A percentile compares a stretch with the other conserved stretches of the same genome.
These are phyloP conservation scores for Glossosoma conforme DNA, from an alignment of 1,140 invertebrate species.

Conservation along the genomic window DNA sequence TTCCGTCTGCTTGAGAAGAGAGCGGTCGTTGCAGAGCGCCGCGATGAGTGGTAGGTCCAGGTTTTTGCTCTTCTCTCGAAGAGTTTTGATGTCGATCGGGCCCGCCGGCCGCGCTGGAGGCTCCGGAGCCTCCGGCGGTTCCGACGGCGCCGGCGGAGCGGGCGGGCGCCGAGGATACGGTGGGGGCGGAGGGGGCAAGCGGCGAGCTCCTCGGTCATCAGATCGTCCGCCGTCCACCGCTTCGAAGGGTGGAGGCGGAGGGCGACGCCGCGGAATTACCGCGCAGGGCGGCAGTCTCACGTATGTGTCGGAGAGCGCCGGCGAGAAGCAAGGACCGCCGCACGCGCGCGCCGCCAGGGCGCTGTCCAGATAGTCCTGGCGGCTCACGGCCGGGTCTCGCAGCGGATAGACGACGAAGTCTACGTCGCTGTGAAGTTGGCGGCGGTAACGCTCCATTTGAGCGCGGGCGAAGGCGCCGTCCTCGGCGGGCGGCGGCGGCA, in stretches of 20 bases:
- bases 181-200: conserved; percentile 69
- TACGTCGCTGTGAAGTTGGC: conserved; percentile 81
- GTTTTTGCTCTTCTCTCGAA: conserved; percentile 82
- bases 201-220: conserved; percentile 59
- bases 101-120: conserved; percentile 33
- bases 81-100: conserved; percentile 70
- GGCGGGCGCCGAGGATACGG: conserved; percentile 55
- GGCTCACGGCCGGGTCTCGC: conserved; percentile 80
- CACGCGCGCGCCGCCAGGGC: conserved; percentile 64
- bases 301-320: conserved; percentile 68
- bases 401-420: conserved; percentile 87
- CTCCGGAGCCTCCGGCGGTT: conserved; percentile 55
- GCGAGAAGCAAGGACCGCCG: conserved; percentile 55
- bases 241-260: conserved; percentile 53
- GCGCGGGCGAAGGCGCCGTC: conserved; percentile 67
- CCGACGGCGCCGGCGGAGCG: conserved; percentile 69
- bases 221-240: too few species aligned
- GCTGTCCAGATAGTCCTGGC: conserved; percentile 84
- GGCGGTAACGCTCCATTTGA: conserved; percentile 78
- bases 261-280: conserved; percentile 48
- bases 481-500: conserved; percentile 57
- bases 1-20: conserved; percentile 78
- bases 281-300: conserved; percentile 58
- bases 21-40: conserved; percentile 83
- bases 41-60: conserved; percentile 83